phyloP scores from a whole-genome alignment of 92 coral and sea anemone species.

The Hydrozoanthus gracilis region DNA sequence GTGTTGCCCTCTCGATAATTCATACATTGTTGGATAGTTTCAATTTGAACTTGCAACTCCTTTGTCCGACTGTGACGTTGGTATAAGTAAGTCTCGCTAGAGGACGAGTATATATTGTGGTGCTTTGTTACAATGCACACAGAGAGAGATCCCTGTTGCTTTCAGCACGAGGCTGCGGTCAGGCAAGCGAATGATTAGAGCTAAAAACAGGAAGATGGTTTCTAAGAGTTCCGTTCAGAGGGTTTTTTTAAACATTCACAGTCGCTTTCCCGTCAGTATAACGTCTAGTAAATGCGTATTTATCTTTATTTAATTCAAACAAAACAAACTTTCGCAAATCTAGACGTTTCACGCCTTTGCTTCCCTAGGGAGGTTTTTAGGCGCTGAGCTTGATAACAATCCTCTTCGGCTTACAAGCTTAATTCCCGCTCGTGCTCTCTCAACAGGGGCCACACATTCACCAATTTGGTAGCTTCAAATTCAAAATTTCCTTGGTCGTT shows the following conservation, averaged over 20 bases:
- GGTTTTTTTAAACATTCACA: neutral
- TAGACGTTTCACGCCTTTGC: neutral
- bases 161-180: conserved; percentile 40
- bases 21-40: neutral
- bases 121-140: neutral
- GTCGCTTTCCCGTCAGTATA: neutral
- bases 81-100: neutral
- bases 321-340: neutral
- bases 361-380: conserved; percentile 27
- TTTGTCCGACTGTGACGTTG: neutral
- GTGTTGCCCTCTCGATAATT: conserved; percentile 10
- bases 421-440: neutral
- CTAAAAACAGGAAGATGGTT: conserved; percentile 5
- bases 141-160: neutral
- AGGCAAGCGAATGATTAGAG: neutral
- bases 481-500: neutral
- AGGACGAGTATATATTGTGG: neutral
- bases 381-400: conserved; percentile 10
- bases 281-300: neutral
- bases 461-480: neutral
- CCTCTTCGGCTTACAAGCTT: conserved; percentile 12
- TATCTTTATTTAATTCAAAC: neutral
- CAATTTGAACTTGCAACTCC: neutral
- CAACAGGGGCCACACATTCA: too few relatives aligned
- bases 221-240: neutral